These are phyloP conservation scores for Leuctra nigra DNA, from an alignment of 2,888 invertebrate genomes.

Conservation along the genomic window DNA sequence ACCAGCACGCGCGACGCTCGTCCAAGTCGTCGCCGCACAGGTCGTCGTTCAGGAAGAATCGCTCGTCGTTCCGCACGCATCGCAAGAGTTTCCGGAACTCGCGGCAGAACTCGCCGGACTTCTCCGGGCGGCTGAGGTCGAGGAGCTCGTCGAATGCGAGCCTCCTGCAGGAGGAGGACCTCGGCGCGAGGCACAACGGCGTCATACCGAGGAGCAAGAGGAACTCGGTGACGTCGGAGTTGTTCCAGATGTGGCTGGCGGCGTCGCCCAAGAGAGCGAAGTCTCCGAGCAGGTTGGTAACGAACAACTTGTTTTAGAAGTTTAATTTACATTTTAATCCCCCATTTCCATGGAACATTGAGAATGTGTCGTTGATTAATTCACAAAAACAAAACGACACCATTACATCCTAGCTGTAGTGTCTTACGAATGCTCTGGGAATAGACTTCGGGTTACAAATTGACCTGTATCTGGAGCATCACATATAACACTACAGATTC, in stretches of 20 bases:
- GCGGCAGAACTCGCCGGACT: constrained; percentile 9
- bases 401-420: too few species aligned
- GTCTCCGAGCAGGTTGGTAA: constrained; percentile 28
- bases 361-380: too few species aligned
- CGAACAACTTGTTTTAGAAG: too few species aligned
- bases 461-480: too few species aligned
- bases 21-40: constrained; percentile 9
- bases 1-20: background rate
- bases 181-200: constrained; percentile 7
- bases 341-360: too few species aligned
- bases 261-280: constrained; percentile 62
- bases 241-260: constrained; percentile 79
- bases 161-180: constrained; percentile 20
- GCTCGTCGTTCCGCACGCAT: constrained; percentile 14
- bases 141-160: constrained; percentile 22
- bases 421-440: too few species aligned
- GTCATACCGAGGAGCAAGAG: constrained; percentile 37
- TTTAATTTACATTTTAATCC: too few species aligned
- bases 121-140: constrained; percentile 2
- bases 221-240: constrained; percentile 73
- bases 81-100: constrained; percentile 6
- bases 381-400: too few species aligned
- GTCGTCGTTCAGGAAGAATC: constrained; percentile 9
- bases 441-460: too few species aligned
- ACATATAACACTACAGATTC: too few species aligned